Base-by-base conservation (phyloP, 2,888 invertebrate genomes). In the Andrena flavipes region DNA sequence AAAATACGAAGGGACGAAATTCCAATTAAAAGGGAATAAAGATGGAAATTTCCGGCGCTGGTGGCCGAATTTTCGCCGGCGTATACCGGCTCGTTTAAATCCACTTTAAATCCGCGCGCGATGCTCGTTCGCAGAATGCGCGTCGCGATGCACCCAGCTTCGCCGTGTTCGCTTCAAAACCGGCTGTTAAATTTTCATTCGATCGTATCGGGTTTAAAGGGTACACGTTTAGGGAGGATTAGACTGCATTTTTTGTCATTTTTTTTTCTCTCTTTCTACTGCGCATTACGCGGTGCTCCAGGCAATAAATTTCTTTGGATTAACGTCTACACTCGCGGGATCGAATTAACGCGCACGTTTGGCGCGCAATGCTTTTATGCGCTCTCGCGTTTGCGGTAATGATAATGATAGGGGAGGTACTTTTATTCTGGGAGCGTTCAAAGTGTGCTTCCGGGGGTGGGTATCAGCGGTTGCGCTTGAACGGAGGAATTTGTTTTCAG, bases 1-100 rank as follows among this genome's bases (percentile, higher is more conserved):
- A 48, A 59, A 51, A 64, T 59, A 33, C 75, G 68, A 56, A 49
- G 8, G 20, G 30, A n/a, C 49, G 49, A n/a, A 69, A 16, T 60
- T 70, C 69, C 78, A 65, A 77, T 79, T 77, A 70, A 79, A 79
- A 65, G 49, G 23, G 59, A 59, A 77, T 79, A 78, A 77, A 77
- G 79, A 70, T 77, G 69, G 69, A 51, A 77, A 77, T 79, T 48
- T 42, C 23, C 13, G 5, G 8, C 20, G 8, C 20, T n/a, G 7
- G 6, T 5, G n/a, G 26, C 0, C n/a, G 70, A 70, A 48, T 48
- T 70, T 70, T 70, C 48, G 20, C 3, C 5, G 5, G 7, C 4
- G 4, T 56, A 67, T 20, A 26, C 26, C 26, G 62, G 23, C 49
- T 20, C 51, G 62, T 62, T 76, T 63, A 62, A 76, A 69, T 51